These are phyloP conservation scores for Bombus sylvicola DNA, from an alignment of 1,140 invertebrate species.

Conservation along the genomic window DNA sequence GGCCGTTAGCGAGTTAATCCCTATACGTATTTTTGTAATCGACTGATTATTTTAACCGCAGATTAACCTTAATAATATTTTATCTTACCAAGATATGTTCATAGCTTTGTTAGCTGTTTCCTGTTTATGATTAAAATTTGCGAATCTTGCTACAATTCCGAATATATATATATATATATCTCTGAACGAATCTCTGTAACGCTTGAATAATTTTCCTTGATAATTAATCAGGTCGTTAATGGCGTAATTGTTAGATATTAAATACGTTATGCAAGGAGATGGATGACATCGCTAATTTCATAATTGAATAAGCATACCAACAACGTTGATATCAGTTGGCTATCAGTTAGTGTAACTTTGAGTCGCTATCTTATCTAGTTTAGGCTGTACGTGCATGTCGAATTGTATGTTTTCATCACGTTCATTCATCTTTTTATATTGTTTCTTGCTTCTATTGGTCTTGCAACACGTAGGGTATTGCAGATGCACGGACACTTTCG, in stretches of 20 bases:
- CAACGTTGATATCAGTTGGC: not conserved
- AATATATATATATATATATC: too few species aligned
- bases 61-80: too few species aligned
- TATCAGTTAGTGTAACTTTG: not conserved
- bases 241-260: not conserved
- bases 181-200: not conserved
- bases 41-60: too few species aligned
- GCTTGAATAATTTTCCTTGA: not conserved
- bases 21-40: too few species aligned
- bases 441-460: not conserved
- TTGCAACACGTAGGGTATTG: not conserved
- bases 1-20: too few species aligned
- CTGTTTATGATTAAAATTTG: not conserved
- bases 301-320: not conserved
- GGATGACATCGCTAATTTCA: not conserved
- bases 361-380: conserved; percentile 6
- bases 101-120: too few species aligned
- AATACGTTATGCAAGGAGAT: not conserved
- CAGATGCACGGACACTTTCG: conserved; percentile 40
- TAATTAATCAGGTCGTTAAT: not conserved
- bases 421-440: conserved; percentile 3
- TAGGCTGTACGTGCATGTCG: too few species aligned
- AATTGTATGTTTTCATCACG: not conserved
- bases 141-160: not conserved
- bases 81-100: too few species aligned